Base-by-base conservation (phyloP, 2,113 vertebrate species). In the Apodemus sylvaticus region DNA sequence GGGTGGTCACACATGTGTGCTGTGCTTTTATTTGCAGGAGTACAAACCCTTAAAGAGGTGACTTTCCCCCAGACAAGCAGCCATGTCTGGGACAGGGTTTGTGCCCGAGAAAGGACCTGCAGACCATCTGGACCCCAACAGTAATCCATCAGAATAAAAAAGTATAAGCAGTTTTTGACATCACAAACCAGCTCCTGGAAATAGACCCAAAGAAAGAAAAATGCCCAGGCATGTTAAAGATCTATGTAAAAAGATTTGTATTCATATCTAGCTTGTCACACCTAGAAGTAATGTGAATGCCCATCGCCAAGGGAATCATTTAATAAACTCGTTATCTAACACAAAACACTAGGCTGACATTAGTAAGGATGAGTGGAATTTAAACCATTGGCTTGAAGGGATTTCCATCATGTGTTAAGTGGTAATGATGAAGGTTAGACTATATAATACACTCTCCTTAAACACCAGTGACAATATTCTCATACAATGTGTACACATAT, bases 341-440 rank as follows among this genome's bases (percentile, higher is more conserved):
- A 11, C 29, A 22, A 39, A 92, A 19, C 73, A 74, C 82, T 91
- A 70, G n/a, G 26, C 29, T 76, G 51, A 83, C n/a, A 31, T 82
- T 91, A 68, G 62, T 76, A 89, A 95, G 24, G 58, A 85, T 29
- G 20, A 89, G 78, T 77, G 20, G 90, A 92, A 88, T 76, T 88
- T 85, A 86, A 95, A 78, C n/a, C n/a, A 48, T 39, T 78, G 73
- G 14, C 82, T 78, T 71, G 14, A 64, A 95, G 64, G 36, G 55
- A 74, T 95, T 89, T 86, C 62, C 9, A 66, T 39, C 39, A 92
- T 39, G 12, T 17, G 9, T 89, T 95, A 95, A 58, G 14, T 92
- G 42, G 68, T 62, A 68, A 96, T 95, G 39, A 90, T 66, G 31
- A 97, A 96, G 36, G 51, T 9, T 89, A 55, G 81, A 94, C 82